These are phyloP conservation scores for Eupelmus urozonus DNA, from an alignment of 2,888 invertebrate species.

Conservation along the genomic window DNA sequence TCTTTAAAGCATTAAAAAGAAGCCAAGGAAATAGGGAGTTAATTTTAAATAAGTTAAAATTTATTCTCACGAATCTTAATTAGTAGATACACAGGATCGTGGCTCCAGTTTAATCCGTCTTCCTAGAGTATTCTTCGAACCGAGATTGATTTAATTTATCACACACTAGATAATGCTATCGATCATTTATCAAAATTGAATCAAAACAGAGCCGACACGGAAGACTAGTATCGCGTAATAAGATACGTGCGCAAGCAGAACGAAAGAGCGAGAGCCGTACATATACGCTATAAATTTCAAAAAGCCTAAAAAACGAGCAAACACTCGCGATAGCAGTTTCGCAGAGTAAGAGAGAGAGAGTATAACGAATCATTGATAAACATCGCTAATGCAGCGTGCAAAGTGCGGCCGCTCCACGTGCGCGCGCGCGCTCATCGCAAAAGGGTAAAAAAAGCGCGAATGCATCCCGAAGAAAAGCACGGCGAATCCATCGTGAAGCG, in stretches of 20 bases:
- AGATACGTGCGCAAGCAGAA: background rate
- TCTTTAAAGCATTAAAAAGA: no score
- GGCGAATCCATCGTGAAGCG: slow-evolving; percentile 26
- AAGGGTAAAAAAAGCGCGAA: background rate
- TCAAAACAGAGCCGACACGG: background rate
- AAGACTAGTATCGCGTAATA: slow-evolving; percentile 6
- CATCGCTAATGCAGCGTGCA: slow-evolving; percentile 36
- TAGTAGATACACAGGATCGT: no score
- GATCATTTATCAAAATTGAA: slow-evolving; percentile 7
- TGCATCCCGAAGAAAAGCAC: background rate
- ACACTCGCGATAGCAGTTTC: background rate
- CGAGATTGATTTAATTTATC: no score
- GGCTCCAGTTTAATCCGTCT: no score
- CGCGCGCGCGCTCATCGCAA: background rate
- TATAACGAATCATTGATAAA: slow-evolving; percentile 46
- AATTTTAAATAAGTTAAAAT: no score
- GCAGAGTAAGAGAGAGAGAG: slow-evolving; percentile 1
- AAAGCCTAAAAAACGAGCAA: slow-evolving; percentile 21
- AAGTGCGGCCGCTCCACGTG: slow-evolving; percentile 27
- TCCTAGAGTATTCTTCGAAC: no score
- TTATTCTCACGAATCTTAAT: no score
- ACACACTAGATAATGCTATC: background rate
- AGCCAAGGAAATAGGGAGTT: no score
- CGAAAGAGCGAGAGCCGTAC: background rate
- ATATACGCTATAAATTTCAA: background rate